Base-by-base conservation (phyloP, 2,797 vertebrate genomes). In the Chaetophractus vellerosus region DNA sequence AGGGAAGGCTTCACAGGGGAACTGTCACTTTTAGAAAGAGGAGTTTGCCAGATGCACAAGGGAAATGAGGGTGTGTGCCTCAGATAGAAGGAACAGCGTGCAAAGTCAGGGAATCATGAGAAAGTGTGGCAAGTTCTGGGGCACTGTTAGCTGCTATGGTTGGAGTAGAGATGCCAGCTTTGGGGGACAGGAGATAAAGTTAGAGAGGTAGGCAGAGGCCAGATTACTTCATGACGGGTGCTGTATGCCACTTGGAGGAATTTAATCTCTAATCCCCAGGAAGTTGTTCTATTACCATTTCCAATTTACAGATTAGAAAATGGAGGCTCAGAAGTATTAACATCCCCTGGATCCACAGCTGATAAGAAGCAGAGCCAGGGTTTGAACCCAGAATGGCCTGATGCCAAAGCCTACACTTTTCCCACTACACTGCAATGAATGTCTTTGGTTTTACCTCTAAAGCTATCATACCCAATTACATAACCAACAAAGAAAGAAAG, bases 231-330 rank as follows among this genome's bases (percentile, higher is more conserved):
- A 16, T 33, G 21, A 24, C 0, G 23, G 68, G 57, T 5, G 6
- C 66, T 28, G 3, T 5, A 3, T 1, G 21, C 31, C 66, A 23
- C 5, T 0, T 2, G 23, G 1, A 41, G 28, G 10, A 36, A 84
- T 66, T 48, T 23, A 48, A 81, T 45, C 41, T 57, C 11, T 14
- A 80, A 68, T 61, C 41, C 19, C 41, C 52, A 36, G 3, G 14
- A 92, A 68, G 8, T 64, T 66, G 6, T 50, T 64, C 83, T 69
- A 19, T 23, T 16, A 24, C 82, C 52, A n/a, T 50, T 78, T 90
- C 76, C 72, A 82, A 72, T n/a, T 55, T 41, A 28, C 71, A 61
- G 83, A 52, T 52, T 12, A 88, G 78, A 91, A 96, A 76, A 85
- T 21, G 24, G 48, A 79, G 10, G 24, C 15, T 66, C 75, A 61